Conservation (phyloP, 2,113 vertebrate genomes). For the Phalacrocorax carbo region DNA sequence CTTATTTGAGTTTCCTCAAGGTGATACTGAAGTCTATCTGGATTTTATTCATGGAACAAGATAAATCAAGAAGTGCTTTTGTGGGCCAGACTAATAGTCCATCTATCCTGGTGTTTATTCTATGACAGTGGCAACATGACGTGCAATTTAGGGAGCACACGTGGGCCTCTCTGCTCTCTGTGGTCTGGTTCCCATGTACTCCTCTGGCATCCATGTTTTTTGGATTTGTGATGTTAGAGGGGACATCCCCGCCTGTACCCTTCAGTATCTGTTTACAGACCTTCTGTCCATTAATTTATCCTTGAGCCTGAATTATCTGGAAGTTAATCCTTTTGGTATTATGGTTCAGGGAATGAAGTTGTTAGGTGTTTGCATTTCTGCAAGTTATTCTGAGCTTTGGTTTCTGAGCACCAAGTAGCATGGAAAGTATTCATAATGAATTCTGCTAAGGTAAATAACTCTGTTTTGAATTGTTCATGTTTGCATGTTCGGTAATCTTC, state of each 20-base stretch:
- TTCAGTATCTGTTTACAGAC: not conserved
- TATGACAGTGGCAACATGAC: not conserved
- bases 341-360: not conserved
- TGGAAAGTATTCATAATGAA: not conserved
- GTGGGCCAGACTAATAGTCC: not conserved
- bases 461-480: not conserved
- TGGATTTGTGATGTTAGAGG: not conserved
- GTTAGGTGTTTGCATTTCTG: not conserved
- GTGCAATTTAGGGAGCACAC: not conserved
- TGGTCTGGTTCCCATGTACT: not conserved
- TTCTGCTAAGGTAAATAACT: not conserved
- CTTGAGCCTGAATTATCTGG: not conserved
- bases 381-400: not conserved
- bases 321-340: not conserved
- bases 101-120: not conserved
- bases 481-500: not conserved
- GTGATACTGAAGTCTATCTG: not conserved
- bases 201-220: not conserved
- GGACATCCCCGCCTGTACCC: not conserved
- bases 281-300: not conserved
- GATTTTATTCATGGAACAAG: not conserved
- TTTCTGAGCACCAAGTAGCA: not conserved
- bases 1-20: not conserved
- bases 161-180: not conserved
- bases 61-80: not conserved